Base-by-base conservation (phyloP, 2,888 invertebrate species). In the Drosophila silvestris region DNA sequence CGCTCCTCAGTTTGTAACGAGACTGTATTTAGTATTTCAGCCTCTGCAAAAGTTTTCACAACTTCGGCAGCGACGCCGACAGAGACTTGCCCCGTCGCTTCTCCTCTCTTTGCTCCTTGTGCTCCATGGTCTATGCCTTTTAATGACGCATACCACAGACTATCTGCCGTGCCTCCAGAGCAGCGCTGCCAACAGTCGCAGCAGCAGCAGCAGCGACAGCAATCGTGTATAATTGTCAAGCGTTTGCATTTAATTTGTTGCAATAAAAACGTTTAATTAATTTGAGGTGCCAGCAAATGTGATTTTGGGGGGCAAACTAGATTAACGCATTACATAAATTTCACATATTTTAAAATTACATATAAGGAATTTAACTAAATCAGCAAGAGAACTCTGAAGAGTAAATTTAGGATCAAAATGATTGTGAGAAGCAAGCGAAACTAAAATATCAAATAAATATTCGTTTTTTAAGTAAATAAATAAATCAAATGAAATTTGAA, bases 11-110 rank as follows among this genome's bases (percentile, higher is more conserved):
- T 62, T 82, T 89, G 82, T 92, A 92, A 92, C 92, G 77, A 92
- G 92, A 85, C 90, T 91, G 92, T 92, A 91, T 92, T 92, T 92
- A 92, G 92, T 87, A 83, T 85, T 82, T 85, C 82, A 85, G 80
- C 69, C 87, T 81, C 90, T 77, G 90, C 85, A 81, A 84, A 83
- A 82, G 81, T 91, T 84, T 89, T 81, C 82, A 82, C 81, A 89
- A 79, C 81, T 81, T 80, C 79, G 65, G 67, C 85, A 72, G 71
- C 73, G 80, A 68, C 73, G 75, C 58, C 60, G 66, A 58, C 87
- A 32, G 67, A 63, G 61, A 41, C 70, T 63, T 59, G 16, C 60
- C 51, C 33, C 54, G 52, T 39, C 57, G 52, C 35, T 57, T 2
- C 44, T 12, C 59, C 22, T 9, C 47, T 10, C n/a, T 19, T 30